Percentiles rank a stretch among this genome's conserved stretches.
phyloP scores from a whole-genome alignment of 2,888 invertebrate genomes.

The Polydrusus tereticollis region DNA sequence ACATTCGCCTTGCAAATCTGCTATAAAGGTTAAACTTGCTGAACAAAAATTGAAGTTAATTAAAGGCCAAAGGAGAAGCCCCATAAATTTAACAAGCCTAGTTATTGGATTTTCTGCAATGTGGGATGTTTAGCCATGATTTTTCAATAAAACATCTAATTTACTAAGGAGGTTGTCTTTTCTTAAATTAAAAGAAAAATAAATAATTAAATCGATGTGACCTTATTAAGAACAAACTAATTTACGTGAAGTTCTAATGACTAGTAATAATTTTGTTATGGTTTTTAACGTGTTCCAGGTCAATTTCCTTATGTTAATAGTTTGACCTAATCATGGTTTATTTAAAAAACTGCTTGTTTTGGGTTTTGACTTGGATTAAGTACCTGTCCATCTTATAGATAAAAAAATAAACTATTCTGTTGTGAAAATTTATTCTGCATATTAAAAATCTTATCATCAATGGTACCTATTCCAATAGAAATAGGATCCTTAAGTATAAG shows the following conservation, averaged over 20 bases:
- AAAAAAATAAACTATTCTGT: too few species aligned
- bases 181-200: not conserved
- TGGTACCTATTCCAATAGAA: too few species aligned
- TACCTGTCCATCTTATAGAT: too few species aligned
- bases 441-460: too few species aligned
- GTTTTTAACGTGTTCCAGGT: not conserved
- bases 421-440: too few species aligned
- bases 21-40: slow-evolving; percentile 33
- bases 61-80: slow-evolving; percentile 58
- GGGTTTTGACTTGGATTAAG: too few species aligned
- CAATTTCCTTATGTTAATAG: not conserved
- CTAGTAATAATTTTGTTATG: not conserved
- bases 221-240: not conserved
- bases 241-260: not conserved
- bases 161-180: not conserved
- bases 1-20: slow-evolving; percentile 16
- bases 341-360: not conserved
- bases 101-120: slow-evolving; percentile 51
- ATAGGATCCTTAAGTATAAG: too few species aligned
- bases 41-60: slow-evolving; percentile 55
- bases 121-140: slow-evolving; percentile 20
- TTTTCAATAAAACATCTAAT: slow-evolving; percentile 24
- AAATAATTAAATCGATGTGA: not conserved
- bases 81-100: slow-evolving; percentile 51
- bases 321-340: not conserved